Evolutionary conservation across 2,113 vertebrate genomes (phyloP).

Genomic region (Scomber scombrus): DNA sequence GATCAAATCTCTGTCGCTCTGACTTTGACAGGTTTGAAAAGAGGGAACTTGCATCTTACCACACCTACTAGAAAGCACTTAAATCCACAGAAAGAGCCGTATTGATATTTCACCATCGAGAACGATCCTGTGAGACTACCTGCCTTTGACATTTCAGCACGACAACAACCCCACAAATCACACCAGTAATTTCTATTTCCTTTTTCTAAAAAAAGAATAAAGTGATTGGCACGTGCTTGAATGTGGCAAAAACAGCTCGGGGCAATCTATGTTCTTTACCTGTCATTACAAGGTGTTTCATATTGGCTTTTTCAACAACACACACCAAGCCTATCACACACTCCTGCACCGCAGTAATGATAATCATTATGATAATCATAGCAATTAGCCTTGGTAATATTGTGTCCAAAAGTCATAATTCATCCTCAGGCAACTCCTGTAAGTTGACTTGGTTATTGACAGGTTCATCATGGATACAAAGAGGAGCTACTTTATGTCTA

Average conservation of each 20-base stretch:
- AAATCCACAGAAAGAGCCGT: conserved; percentile 71
- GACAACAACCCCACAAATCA: conserved; percentile 76
- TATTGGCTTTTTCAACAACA: conserved; percentile 78
- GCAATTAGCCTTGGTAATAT: conserved; percentile 80
- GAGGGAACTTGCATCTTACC: conserved; percentile 69
- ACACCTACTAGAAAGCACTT: conserved; percentile 68
- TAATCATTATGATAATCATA: conserved; percentile 80
- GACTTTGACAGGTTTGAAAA: conserved; percentile 76
- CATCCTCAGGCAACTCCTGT: conserved; percentile 45
- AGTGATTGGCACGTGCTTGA: conserved; percentile 82
- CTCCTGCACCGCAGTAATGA: conserved; percentile 62
- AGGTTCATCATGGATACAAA: conserved; percentile 40
- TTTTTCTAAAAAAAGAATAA: conserved; percentile 67
- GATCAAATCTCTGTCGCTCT: conserved; percentile 72
- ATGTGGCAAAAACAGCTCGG: conserved; percentile 72
- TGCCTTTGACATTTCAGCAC: conserved; percentile 76
- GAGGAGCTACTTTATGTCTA: neutral
- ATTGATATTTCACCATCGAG: conserved; percentile 74
- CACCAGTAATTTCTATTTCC: conserved; percentile 79
- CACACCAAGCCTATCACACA: conserved; percentile 38
- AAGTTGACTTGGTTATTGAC: conserved; percentile 60
- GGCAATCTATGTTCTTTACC: conserved; percentile 81
- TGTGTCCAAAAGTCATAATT: conserved; percentile 77
- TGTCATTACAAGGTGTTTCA: conserved; percentile 82
- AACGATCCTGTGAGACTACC: conserved; percentile 74